Percentiles rank a stretch among this genome's conserved stretches.
Conservation (phyloP, 2,797 vertebrate genomes). For the Chromobotia macracanthus region DNA sequence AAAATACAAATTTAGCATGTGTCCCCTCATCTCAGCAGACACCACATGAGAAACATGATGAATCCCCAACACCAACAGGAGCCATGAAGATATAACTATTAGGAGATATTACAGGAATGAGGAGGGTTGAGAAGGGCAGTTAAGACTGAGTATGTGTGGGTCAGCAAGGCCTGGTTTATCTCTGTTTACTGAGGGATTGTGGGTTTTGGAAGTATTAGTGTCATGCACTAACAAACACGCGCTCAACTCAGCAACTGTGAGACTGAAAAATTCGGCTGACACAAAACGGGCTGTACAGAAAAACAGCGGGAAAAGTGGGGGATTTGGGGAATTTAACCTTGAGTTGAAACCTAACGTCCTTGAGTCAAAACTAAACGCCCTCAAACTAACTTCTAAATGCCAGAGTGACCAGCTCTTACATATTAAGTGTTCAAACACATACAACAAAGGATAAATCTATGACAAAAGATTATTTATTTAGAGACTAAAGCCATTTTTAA, state of each 20-base stretch:
- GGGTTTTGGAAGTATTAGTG: slow-evolving; percentile 53
- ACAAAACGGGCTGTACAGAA: slow-evolving; percentile 10
- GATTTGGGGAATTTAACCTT: slow-evolving; percentile 20
- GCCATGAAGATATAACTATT: slow-evolving; percentile 44
- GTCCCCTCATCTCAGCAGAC: neutral
- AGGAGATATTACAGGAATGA: slow-evolving; percentile 45
- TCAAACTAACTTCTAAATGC: slow-evolving; percentile 4
- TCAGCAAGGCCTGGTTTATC: slow-evolving; percentile 59
- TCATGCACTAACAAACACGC: slow-evolving; percentile 7
- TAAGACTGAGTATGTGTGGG: slow-evolving; percentile 53
- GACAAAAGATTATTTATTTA: neutral
- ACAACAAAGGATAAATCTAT: neutral
- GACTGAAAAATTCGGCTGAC: slow-evolving; percentile 35
- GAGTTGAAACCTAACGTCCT: slow-evolving; percentile 18
- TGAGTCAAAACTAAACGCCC: neutral
- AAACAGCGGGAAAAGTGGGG: neutral
- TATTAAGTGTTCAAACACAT: neutral
- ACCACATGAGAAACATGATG: slow-evolving; percentile 26
- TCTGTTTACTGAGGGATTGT: slow-evolving; percentile 57
- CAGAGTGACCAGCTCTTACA: neutral
- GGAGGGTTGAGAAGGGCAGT: slow-evolving; percentile 28
- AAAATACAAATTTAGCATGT: neutral
- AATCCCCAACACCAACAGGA: slow-evolving; percentile 26
- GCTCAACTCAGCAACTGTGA: slow-evolving; percentile 33
- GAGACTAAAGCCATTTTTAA: neutral